phyloP scores from a whole-genome alignment of 2,113 vertebrate species.

The Corydoras maculifer region DNA sequence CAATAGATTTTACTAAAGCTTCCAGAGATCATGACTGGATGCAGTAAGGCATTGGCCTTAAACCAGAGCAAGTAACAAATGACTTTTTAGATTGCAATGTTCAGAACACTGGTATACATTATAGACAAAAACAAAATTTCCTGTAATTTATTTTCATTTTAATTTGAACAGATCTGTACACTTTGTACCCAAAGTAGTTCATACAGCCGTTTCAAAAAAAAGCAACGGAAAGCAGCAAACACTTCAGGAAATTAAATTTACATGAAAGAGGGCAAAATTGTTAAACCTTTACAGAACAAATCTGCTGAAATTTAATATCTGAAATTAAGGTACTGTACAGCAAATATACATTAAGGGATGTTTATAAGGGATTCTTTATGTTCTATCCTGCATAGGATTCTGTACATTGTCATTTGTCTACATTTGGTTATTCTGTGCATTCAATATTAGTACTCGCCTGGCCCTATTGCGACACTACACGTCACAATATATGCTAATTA shows the following conservation, averaged over 20 bases:
- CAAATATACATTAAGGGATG: constrained; percentile 80
- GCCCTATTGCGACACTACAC: constrained; percentile 62
- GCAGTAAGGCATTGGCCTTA: neutral
- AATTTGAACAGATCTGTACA: constrained; percentile 74
- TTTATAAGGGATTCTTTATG: constrained; percentile 78
- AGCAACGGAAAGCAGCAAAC: constrained; percentile 90
- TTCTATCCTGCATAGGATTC: constrained; percentile 88
- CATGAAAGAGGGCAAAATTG: constrained; percentile 69
- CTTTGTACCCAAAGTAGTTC: constrained; percentile 83
- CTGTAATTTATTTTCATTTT: constrained; percentile 63
- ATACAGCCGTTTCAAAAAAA: constrained; percentile 75
- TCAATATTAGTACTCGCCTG: constrained; percentile 72
- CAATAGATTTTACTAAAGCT: too few species aligned
- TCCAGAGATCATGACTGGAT: neutral
- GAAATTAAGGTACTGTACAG: constrained; percentile 90
- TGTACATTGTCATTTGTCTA: constrained; percentile 75
- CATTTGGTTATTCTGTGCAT: constrained; percentile 90
- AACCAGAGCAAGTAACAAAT: neutral
- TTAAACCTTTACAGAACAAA: constrained; percentile 87
- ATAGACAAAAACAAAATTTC: constrained; percentile 23
- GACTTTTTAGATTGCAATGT: neutral
- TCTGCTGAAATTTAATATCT: constrained; percentile 81
- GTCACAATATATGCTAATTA: constrained; percentile 62
- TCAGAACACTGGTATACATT: neutral
- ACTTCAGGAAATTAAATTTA: constrained; percentile 79